Percentiles rank a stretch among this genome's conserved stretches.
These are phyloP conservation scores for Campylomormyrus numenius DNA, from an alignment of 2,113 vertebrate genomes.

Conservation along the genomic window DNA sequence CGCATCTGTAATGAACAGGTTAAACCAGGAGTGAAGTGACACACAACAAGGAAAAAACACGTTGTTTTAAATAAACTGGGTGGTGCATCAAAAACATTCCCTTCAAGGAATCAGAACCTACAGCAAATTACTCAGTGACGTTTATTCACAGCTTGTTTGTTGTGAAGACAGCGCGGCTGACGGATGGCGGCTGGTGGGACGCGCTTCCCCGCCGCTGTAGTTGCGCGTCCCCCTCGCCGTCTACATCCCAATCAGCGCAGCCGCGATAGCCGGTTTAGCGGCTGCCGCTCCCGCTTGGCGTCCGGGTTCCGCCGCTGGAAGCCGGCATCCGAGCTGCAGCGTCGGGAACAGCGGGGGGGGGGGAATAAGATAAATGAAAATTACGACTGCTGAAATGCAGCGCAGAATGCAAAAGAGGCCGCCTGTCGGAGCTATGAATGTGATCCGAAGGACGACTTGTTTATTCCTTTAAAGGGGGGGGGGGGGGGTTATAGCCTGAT, in stretches of 20 bases:
- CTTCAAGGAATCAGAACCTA: constrained; percentile 37
- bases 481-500: neutral
- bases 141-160: constrained; percentile 54
- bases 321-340: neutral
- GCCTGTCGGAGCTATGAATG: neutral
- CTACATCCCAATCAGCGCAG: neutral
- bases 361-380: neutral
- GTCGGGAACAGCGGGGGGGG: neutral
- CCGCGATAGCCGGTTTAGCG: neutral
- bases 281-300: neutral
- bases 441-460: neutral
- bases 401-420: neutral
- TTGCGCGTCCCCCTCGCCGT: neutral
- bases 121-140: constrained; percentile 38
- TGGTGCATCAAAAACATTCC: constrained; percentile 16
- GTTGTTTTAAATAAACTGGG: neutral
- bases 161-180: constrained; percentile 52
- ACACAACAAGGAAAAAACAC: neutral
- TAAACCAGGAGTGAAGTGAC: neutral
- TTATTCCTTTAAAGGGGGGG: neutral
- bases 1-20: neutral
- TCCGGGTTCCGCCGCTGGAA: neutral
- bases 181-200: constrained; percentile 48
- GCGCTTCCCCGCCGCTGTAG: neutral
- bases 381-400: neutral